Evolutionary conservation across 2,888 invertebrate species (phyloP).

Genomic region (Pseudococcus longispinus): DNA sequence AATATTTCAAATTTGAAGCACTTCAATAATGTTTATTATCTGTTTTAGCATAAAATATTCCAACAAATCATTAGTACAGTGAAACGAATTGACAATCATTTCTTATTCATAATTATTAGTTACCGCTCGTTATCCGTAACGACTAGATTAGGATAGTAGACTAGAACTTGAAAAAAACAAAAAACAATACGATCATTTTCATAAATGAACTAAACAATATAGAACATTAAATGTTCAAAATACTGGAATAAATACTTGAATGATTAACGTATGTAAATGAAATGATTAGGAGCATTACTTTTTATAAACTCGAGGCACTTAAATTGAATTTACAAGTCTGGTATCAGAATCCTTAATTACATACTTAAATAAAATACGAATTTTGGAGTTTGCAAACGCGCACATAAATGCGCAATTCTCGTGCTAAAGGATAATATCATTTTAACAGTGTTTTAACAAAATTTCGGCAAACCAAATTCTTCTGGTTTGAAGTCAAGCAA

Average conservation of each 20-base stretch:
- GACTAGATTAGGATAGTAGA: background rate
- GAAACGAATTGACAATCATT: slow-evolving; percentile 3
- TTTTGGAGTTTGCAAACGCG: background rate
- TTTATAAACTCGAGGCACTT: background rate
- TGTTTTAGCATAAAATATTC: background rate
- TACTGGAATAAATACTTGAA: background rate
- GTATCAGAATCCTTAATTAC: background rate
- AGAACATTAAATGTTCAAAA: background rate
- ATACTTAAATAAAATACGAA: background rate
- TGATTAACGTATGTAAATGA: background rate
- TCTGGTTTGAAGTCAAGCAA: slow-evolving; percentile 83
- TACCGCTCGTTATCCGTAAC: background rate
- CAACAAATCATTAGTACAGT: background rate
- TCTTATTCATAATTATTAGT: slow-evolving; percentile 18
- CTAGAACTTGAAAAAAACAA: background rate
- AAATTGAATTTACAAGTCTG: background rate
- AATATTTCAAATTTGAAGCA: background rate
- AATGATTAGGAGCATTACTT: background rate
- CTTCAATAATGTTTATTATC: background rate
- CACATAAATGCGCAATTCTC: background rate
- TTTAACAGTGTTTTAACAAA: background rate
- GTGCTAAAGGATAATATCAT: background rate
- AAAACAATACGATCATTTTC: background rate
- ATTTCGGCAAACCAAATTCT: slow-evolving; percentile 83
- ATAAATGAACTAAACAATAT: background rate